These are phyloP conservation scores for Limnephilus lunatus DNA, from an alignment of 2,888 invertebrate genomes.

Conservation along the genomic window DNA sequence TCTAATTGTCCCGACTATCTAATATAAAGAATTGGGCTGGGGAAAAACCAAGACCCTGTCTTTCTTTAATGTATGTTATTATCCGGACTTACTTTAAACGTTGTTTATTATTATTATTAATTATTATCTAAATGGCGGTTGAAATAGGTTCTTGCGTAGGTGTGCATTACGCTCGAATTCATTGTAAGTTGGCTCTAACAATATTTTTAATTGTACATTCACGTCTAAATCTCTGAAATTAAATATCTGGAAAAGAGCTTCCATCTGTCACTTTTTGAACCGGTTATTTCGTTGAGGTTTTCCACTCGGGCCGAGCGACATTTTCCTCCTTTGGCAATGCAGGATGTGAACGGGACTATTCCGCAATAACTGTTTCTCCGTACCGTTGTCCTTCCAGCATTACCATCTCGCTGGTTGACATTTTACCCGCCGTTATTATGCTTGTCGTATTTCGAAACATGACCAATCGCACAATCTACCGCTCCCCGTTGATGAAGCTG, in stretches of 20 bases:
- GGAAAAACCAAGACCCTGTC: no score
- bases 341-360: constrained; percentile 22
- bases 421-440: neutral
- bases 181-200: neutral
- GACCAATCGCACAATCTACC: constrained; percentile 37
- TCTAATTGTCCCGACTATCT: no score
- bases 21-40: no score
- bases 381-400: neutral
- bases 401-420: constrained; percentile 20
- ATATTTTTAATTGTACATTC: neutral
- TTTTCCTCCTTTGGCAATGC: constrained; percentile 15
- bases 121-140: no score
- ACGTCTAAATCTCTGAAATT: no score
- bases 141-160: no score
- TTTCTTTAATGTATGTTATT: no score
- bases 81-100: no score
- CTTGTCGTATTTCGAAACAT: constrained; percentile 30
- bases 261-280: neutral
- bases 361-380: neutral
- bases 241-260: neutral
- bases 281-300: neutral
- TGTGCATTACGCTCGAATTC: no score
- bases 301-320: neutral
- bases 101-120: no score
- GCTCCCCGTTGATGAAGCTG: constrained; percentile 18